Evolutionary conservation across 2,113 vertebrate genomes (phyloP).

Genomic region (Gallinago paraguaiae): DNA sequence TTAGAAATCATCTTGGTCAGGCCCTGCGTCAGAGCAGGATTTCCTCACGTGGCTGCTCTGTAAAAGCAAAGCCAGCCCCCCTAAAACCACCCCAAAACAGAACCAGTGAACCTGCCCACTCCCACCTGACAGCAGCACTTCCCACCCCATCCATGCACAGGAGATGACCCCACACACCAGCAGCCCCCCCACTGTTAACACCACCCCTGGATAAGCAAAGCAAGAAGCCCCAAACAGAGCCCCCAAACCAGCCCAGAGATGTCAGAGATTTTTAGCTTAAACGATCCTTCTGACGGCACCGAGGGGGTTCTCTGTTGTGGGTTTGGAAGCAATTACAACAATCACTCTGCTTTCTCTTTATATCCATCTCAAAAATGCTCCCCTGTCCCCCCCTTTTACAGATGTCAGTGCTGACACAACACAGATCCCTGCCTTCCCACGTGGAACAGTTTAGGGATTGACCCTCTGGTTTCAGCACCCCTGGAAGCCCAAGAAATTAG

Average conservation of each 20-base stretch:
- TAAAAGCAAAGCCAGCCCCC: neutral
- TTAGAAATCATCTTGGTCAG: no score
- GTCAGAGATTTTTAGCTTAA: neutral
- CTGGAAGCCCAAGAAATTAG: neutral
- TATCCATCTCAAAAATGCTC: neutral
- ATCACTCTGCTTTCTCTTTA: neutral
- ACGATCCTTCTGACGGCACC: neutral
- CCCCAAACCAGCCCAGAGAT: neutral
- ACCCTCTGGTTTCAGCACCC: neutral
- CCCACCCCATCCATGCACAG: neutral
- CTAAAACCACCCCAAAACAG: neutral
- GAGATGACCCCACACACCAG: neutral
- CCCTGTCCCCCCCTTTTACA: neutral
- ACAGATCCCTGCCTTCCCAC: neutral
- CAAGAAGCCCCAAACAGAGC: neutral
- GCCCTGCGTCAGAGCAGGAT: neutral
- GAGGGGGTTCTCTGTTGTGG: neutral
- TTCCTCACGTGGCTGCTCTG: neutral
- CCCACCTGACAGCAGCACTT: neutral
- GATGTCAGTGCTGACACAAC: fast-evolving
- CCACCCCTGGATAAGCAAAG: neutral
- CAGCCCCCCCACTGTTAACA: neutral
- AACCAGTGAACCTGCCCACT: neutral
- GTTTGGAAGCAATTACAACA: neutral
- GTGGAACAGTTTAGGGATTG: neutral